Evolutionary conservation across 2,113 vertebrate genomes (phyloP), one percentile per base, ranked within the genome.

Genomic region (Colistium nudipinnis): DNA sequence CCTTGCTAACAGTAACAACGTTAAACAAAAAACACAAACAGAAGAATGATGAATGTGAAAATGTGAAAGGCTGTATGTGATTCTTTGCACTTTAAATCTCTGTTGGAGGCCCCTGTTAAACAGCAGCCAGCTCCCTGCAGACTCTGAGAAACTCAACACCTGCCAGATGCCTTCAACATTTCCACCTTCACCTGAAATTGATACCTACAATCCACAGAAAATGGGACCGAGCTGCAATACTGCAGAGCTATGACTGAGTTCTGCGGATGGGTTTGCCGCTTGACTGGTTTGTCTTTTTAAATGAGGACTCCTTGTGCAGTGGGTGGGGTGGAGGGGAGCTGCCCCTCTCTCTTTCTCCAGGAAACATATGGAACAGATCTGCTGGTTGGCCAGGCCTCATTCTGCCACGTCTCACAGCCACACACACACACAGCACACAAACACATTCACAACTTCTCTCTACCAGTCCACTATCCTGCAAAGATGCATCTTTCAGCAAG

Each of bases 321-420:
- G 69, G 59, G 67, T 67, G 69, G 49, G 51, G 61, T 64, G 59
- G 51, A 61, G 67, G 65, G 74, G 44, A 71, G 69, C 93, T 81
- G 89, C 88, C 82, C 53, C 28, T 47, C 64, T 60, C 44, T 27
- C 31, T 44, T 53, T 62, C 52, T 28, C 93, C 85, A 94, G 87
- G 86, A 96, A 98, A 96, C 97, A 97, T 95, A 96, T 95, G 96
- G 94, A 95, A 95, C 89, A 94, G 89, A 95, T 95, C 93, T 95
- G 86, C 90, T 91, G 91, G 89, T 92, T 95, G 95, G 93, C 93
- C 85, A 52, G 74, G 93, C 83, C 88, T 90, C 64, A 54, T 83
- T 90, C 91, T 90, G 96, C 96, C 96, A 98, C 95, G 93, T 99
- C 93, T 95, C 91, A 93, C 94, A 76, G 61, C 88, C 70, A 11